Evolutionary conservation across 2,797 vertebrate genomes (phyloP), one percentile per base, ranked within the genome.

Genomic region (Scolopax bukidnonensis): DNA sequence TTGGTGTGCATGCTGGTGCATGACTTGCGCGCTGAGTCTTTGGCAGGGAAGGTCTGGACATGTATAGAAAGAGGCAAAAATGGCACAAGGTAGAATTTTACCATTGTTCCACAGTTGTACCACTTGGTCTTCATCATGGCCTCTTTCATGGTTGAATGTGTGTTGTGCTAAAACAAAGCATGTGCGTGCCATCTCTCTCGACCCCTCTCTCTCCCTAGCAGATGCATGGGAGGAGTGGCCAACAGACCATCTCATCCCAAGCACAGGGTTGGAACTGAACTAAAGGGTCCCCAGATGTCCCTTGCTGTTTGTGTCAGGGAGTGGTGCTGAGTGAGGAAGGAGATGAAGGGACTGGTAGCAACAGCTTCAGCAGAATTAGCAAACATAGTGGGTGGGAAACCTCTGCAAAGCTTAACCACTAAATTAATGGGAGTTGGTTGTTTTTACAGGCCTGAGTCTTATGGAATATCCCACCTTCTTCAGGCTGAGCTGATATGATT

Each of bases 151-250:
- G 23, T 8, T 67, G n/a, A 86, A 50, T 1, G 0, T 1, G 7
- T 17, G 13, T 8, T n/a, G 9, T 59, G 50, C 27, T 75, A 25
- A 56, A 87, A 9, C 25, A 59, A 0, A 12, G 8, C 53, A 41
- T 0, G 20, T 3, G 17, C 3, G 1, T 33, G 20, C 12, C 32
- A 30, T 20, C 25, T 76, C 23, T 73, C 23, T 54, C 0, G 2
- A 61, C 30, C 12, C 16, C 3, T 2, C 16, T 2, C 23, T 69
- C 30, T 92, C 16, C 23, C 32, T 53, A 48, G 40, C 20, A 38
- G 41, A 13, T 2, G 0, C 2, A 15, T 17, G 41, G 25, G 54
- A 4, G 43, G 69, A 1, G 20, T 32, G 51, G 38, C 30, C 80
- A 51, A 30, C 3, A 75, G 47, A 24, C 4, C 28, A 33, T 11